Conservation (phyloP, 2,797 vertebrate species). For the Gymnoscopelus microlampas region DNA sequence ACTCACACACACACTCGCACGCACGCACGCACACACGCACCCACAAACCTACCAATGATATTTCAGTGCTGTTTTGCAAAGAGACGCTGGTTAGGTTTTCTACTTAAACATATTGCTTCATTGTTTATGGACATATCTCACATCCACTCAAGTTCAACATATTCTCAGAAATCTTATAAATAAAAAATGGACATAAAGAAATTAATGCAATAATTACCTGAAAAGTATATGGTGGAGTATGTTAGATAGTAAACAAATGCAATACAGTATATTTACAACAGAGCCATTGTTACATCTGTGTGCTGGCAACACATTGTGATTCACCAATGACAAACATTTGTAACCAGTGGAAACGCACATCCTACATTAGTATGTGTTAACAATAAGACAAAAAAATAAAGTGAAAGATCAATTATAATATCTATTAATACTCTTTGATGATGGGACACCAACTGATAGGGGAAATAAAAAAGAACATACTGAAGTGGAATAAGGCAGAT, state of each 20-base stretch:
- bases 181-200: conserved; percentile 75
- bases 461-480: conserved; percentile 30
- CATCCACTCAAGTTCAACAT: conserved; percentile 70
- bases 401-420: conserved; percentile 62
- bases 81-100: conserved; percentile 38
- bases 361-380: conserved; percentile 76
- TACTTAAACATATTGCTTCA: conserved; percentile 28
- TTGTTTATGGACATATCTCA: conserved; percentile 47
- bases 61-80: conserved; percentile 69
- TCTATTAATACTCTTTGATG: conserved; percentile 66
- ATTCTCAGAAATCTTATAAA: conserved; percentile 81
- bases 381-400: conserved; percentile 54
- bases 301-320: conserved; percentile 57
- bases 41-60: conserved; percentile 43
- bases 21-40: conserved; percentile 28
- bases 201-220: conserved; percentile 80
- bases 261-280: conserved; percentile 84
- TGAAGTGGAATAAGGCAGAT: conserved; percentile 50
- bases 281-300: conserved; percentile 57
- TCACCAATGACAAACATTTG: conserved; percentile 58
- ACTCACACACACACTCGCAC: background rate
- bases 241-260: conserved; percentile 66
- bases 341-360: conserved; percentile 77
- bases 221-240: conserved; percentile 77
- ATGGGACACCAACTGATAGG: conserved; percentile 48